Conservation (phyloP, 2,113 vertebrate genomes). For the Columba livia region DNA sequence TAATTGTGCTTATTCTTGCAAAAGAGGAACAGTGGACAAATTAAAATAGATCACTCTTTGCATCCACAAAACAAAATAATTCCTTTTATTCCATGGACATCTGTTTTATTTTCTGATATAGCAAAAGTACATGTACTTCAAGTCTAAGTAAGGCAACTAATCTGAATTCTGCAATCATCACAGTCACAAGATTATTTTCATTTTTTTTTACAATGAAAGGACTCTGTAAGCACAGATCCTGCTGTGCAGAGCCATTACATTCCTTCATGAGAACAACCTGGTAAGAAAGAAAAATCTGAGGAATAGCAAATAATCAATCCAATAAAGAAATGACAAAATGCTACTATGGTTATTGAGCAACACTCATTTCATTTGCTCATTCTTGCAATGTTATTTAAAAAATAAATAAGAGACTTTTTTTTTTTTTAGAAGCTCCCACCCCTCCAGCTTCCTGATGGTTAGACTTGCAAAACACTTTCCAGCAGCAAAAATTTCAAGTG, state of each 20-base stretch:
- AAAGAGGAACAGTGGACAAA: slow-evolving; percentile 42
- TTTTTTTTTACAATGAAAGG: not conserved
- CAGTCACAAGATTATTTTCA: not conserved
- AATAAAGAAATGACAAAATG: slow-evolving; percentile 56
- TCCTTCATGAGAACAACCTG: slow-evolving; percentile 53
- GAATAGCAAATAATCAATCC: slow-evolving; percentile 52
- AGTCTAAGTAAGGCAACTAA: slow-evolving; percentile 59
- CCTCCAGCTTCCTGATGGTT: slow-evolving; percentile 1
- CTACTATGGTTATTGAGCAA: not conserved
- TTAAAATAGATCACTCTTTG: slow-evolving; percentile 33
- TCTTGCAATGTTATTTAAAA: slow-evolving; percentile 38
- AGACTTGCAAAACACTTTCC: slow-evolving; percentile 31
- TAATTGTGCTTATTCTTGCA: slow-evolving; percentile 49
- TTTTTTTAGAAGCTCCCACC: not conserved
- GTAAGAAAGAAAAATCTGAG: slow-evolving; percentile 42
- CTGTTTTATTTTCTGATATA: slow-evolving; percentile 34
- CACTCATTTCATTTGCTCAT: slow-evolving; percentile 43
- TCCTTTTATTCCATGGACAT: slow-evolving; percentile 42
- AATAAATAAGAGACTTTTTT: slow-evolving; percentile 71
- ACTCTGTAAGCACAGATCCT: slow-evolving; percentile 66
- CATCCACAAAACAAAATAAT: slow-evolving; percentile 35
- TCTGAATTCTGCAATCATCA: slow-evolving; percentile 47
- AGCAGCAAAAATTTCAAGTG: not conserved
- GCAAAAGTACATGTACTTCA: slow-evolving; percentile 32
- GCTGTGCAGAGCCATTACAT: slow-evolving; percentile 67